Conservation (phyloP, 2,888 invertebrate species). For the Agonopterix alstromeriana region DNA sequence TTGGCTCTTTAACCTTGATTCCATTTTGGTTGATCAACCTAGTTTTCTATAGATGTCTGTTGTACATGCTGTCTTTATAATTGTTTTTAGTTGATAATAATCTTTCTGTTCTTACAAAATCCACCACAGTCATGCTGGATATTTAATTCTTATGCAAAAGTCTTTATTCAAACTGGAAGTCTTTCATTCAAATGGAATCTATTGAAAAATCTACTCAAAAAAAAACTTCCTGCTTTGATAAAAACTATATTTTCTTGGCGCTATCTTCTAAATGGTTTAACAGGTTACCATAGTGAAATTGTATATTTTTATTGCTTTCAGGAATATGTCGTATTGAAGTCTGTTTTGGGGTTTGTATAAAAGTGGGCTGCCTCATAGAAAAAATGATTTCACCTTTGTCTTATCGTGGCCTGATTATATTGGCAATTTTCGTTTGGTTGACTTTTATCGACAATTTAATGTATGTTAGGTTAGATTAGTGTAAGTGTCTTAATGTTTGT, state of each 20-base stretch:
- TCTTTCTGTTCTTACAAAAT: no score
- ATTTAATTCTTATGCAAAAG: no score
- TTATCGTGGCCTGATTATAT: slow-evolving; percentile 26
- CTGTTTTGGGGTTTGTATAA: slow-evolving; percentile 50
- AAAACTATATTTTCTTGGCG: neutral
- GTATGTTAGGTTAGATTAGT: slow-evolving; percentile 51
- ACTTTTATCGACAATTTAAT: slow-evolving; percentile 42
- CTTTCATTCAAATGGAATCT: neutral
- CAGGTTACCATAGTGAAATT: slow-evolving; percentile 25
- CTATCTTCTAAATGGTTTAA: neutral
- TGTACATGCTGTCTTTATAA: no score
- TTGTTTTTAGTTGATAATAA: no score
- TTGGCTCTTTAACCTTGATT: no score
- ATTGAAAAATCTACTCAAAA: slow-evolving; percentile 33
- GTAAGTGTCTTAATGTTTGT: slow-evolving; percentile 49
- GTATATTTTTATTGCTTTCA: slow-evolving; percentile 55
- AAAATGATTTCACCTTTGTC: slow-evolving; percentile 40
- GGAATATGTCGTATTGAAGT: slow-evolving; percentile 51
- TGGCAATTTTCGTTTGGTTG: slow-evolving; percentile 31
- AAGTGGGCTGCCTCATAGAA: slow-evolving; percentile 38
- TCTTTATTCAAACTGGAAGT: no score
- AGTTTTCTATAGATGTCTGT: no score
- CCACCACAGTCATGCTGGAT: no score
- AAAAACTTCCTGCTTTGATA: no score
- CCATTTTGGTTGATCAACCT: no score